Conservation (phyloP, 2,888 invertebrate genomes). For the Laothoe populi region DNA sequence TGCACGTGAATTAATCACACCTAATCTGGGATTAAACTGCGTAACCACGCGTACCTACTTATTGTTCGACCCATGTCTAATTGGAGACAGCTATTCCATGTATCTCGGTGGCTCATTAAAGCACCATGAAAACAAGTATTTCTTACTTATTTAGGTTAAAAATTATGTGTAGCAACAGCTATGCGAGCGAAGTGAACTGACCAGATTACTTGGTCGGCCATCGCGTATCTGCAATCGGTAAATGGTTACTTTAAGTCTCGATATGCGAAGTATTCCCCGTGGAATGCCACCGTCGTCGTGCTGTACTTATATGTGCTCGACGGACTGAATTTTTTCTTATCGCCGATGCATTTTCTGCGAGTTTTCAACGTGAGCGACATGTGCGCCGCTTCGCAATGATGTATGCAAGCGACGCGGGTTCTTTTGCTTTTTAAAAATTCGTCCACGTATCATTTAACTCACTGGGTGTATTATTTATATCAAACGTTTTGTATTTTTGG, state of each 20-base stretch:
- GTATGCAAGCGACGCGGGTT: slow-evolving; percentile 20
- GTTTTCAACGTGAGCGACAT: slow-evolving; percentile 74
- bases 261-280: slow-evolving; percentile 77
- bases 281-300: slow-evolving; percentile 81
- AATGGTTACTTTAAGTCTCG: slow-evolving; percentile 82
- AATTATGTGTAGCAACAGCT: slow-evolving; percentile 74
- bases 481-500: slow-evolving; percentile 18
- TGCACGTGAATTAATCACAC: slow-evolving; percentile 20
- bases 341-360: slow-evolving; percentile 82
- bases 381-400: slow-evolving; percentile 48
- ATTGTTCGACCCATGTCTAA: slow-evolving; percentile 20
- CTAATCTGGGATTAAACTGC: slow-evolving; percentile 15
- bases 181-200: slow-evolving; percentile 78
- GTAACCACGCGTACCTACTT: slow-evolving; percentile 22
- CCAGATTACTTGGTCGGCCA: slow-evolving; percentile 80
- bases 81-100: slow-evolving; percentile 18
- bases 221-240: slow-evolving; percentile 84
- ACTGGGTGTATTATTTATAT: slow-evolving; percentile 13
- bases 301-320: slow-evolving; percentile 78
- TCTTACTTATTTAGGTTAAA: slow-evolving; percentile 81
- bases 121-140: slow-evolving; percentile 69
- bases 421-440: slow-evolving; percentile 27
- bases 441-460: slow-evolving; percentile 22
- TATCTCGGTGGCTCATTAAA: slow-evolving; percentile 57
- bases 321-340: slow-evolving; percentile 84